Evolutionary conservation across 2,888 invertebrate genomes (phyloP).

Genomic region (Acleris laterana): DNA sequence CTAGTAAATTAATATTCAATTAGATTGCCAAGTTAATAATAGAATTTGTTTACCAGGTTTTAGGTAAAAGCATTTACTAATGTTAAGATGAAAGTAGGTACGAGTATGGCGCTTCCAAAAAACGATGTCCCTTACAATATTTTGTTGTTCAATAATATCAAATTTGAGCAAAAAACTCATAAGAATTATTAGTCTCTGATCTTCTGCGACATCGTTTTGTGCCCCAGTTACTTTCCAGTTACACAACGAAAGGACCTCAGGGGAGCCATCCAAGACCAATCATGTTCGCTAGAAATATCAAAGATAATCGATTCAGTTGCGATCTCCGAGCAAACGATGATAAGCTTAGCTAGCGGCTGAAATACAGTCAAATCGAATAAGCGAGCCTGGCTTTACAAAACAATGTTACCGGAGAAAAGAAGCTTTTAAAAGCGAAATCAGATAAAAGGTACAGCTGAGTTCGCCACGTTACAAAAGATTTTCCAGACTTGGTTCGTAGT

Average conservation of each 20-base stretch:
- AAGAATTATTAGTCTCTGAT: slow-evolving; percentile 10
- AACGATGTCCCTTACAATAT: background rate
- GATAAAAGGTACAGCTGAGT: slow-evolving; percentile 21
- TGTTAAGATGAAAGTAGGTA: background rate
- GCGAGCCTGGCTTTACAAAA: slow-evolving; percentile 24
- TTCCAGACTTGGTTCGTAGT: slow-evolving; percentile 8
- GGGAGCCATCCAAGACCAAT: slow-evolving; percentile 32
- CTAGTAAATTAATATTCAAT: slow-evolving; percentile 33
- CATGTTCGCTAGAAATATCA: slow-evolving; percentile 38
- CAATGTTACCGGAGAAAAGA: slow-evolving; percentile 15
- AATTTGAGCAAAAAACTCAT: background rate
- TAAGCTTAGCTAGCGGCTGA: slow-evolving; percentile 27
- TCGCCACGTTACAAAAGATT: background rate
- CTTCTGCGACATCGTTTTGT: slow-evolving; percentile 29
- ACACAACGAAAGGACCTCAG: slow-evolving; percentile 19
- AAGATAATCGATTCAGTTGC: slow-evolving; percentile 36
- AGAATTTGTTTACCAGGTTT: slow-evolving; percentile 20
- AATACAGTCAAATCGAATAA: slow-evolving; percentile 26
- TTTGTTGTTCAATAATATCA: background rate
- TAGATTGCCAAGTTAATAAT: slow-evolving; percentile 32
- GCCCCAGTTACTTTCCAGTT: slow-evolving; percentile 34
- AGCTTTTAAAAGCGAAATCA: slow-evolving; percentile 14
- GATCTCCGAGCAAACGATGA: slow-evolving; percentile 34
- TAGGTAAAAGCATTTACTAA: slow-evolving; percentile 15
- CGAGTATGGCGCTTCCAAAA: background rate